Evolutionary conservation across 2,113 vertebrate genomes (phyloP), one percentile per base, ranked within the genome.

Genomic region (Eubucco bourcierii): DNA sequence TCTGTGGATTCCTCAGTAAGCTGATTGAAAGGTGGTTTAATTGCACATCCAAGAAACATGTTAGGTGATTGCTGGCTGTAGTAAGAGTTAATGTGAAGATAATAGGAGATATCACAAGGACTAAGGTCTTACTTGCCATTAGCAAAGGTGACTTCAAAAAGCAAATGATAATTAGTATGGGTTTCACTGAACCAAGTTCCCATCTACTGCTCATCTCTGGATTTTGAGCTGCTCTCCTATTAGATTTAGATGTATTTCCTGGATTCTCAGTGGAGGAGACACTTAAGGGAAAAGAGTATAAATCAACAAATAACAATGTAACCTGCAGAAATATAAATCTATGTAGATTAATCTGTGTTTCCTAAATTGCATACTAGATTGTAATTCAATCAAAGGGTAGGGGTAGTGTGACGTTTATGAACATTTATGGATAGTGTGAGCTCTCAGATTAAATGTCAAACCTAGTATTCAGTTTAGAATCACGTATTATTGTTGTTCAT

Each of bases 251-350:
- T 84, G 77, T 70, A 63, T 90, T 81, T 83, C 93, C 90, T 95
- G 80, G 44, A 58, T 96, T 95, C 95, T 93, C 23, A 0, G 79
- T 90, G 58, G 93, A 94, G 95, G 94, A 65, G 80, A 89, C 72
- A 92, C 50, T 94, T 72, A 93, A 24, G 50, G 77, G 47, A 14
- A 96, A 96, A 93, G 81, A 56, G 25, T 67, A 95, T 94, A 93
- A 97, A 97, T 94, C 92, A 97, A 76, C 94, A 97, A 94, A 95
- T 95, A 97, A 90, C 90, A 91, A 78, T 95, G 95, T 96, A 90
- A 97, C 92, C 63, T 96, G 84, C 90, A 95, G 90, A 97, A 96
- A 97, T 97, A 96, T 97, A 96, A 97, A 96, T 94, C 95, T 97
- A 81, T 93, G 93, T 96, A 96, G 94, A 96, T 97, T 95, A 97